Evolutionary conservation across 2,888 invertebrate genomes (phyloP), one percentile per base, ranked within the genome.

Genomic region (Himalopsyche tibetana): DNA sequence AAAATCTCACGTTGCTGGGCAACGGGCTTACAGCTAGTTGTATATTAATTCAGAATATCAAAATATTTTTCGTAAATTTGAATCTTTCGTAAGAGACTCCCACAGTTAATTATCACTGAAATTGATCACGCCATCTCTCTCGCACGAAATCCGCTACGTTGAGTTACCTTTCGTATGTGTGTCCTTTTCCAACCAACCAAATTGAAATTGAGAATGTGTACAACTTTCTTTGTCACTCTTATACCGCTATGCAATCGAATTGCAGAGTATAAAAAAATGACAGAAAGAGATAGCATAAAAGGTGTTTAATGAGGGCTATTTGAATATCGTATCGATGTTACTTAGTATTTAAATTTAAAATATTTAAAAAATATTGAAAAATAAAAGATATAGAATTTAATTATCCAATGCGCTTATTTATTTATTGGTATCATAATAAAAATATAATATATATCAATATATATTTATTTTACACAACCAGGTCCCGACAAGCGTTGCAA

Each of bases 231-330:
- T 82, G 81, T 85, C 63, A 63, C 63, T 45, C 85, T 55, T 36
- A 51, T 55, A 82, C 85, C 85, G 85, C 85, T 85, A 85, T 45
- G 56, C 36, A 82, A 85, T 85, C 69, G 85, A 81, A 55, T 51
- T 15, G 17, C 82, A 55, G 55, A 40, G 28, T 1, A 40, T 55
- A 82, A 82, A 82, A 51, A 51, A 82, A 56, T 42, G 51, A 36
- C 15, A 40, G 55, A 82, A 17, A 55, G 81, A 55, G 74, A 74
- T 15, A 17, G 74, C 6, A 40, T 0, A 55, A 56, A 38, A 82
- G 82, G 82, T 82, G 82, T 82, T 55, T 55, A 12, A 38, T 55
- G 56, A 82, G 82, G 82, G 82, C 19, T 17, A 83, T 83, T 63
- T 40, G 19, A 56, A 40, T 17, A 51, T 12, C 15, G 4, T 15